phyloP scores from a whole-genome alignment of 1,140 invertebrate genomes.

The Drosophila kepulauana region DNA sequence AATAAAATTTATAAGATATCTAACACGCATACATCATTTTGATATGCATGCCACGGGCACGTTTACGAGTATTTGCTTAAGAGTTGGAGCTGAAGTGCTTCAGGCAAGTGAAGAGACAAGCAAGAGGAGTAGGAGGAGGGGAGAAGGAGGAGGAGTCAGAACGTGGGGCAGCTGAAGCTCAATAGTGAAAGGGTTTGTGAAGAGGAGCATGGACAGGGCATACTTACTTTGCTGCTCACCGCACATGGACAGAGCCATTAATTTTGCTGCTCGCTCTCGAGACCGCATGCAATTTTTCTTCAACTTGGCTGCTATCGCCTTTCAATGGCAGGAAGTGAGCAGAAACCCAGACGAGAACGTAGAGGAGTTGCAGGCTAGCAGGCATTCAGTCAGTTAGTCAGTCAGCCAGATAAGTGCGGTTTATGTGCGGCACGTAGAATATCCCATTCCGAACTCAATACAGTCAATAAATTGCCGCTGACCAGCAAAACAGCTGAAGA shows the following conservation, averaged over 20 bases:
- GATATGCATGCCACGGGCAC: slow-evolving; percentile 73
- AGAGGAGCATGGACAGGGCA: background rate
- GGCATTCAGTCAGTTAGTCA: slow-evolving; percentile 80
- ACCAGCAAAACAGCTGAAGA: slow-evolving; percentile 38
- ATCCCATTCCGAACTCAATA: slow-evolving; percentile 67
- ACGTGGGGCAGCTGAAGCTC: slow-evolving; percentile 18
- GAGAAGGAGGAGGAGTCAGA: background rate
- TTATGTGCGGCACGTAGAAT: slow-evolving; percentile 78
- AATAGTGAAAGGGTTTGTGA: slow-evolving; percentile 6
- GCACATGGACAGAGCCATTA: slow-evolving; percentile 73
- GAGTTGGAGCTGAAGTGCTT: slow-evolving; percentile 33
- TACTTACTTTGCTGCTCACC: slow-evolving; percentile 22
- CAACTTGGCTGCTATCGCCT: slow-evolving; percentile 65
- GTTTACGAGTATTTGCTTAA: slow-evolving; percentile 76
- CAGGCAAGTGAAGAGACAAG: background rate
- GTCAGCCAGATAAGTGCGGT: slow-evolving; percentile 80
- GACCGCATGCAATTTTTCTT: slow-evolving; percentile 82
- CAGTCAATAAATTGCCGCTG: slow-evolving; percentile 76
- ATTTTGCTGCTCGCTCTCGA: slow-evolving; percentile 75
- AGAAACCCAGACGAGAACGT: background rate
- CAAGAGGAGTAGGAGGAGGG: background rate
- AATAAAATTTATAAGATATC: slow-evolving; percentile 83
- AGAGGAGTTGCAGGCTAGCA: slow-evolving; percentile 35
- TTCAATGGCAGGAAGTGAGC: slow-evolving; percentile 68
- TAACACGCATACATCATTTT: slow-evolving; percentile 81